phyloP scores from a whole-genome alignment of 1,140 invertebrate species.

The Druon quercuslanigerum region DNA sequence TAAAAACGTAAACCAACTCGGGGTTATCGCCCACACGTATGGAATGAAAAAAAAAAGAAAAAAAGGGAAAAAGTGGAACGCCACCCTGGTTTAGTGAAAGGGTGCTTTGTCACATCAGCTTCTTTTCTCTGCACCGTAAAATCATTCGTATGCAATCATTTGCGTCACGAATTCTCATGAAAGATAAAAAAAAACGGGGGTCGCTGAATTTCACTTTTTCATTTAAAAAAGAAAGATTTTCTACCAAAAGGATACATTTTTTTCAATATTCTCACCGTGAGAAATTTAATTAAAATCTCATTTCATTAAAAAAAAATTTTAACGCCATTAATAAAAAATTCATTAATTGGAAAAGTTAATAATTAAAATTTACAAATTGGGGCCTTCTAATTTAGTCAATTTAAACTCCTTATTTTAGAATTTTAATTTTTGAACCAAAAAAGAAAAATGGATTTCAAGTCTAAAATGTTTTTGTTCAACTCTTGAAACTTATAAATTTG shows the following conservation, averaged over 20 bases:
- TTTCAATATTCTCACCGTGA: neutral
- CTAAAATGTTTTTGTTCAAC: no score
- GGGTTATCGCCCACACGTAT: neutral
- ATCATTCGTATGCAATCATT: constrained; percentile 38
- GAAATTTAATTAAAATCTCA: neutral
- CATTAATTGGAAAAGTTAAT: no score
- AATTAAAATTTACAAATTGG: no score
- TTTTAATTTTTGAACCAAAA: no score
- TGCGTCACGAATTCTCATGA: neutral
- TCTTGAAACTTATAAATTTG: no score
- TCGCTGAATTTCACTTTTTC: neutral
- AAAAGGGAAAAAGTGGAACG: constrained; percentile 18
- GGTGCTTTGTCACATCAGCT: constrained; percentile 43
- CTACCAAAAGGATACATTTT: neutral
- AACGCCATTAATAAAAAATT: no score
- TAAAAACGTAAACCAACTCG: constrained; percentile 9
- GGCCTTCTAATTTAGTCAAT: no score
- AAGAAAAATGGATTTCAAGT: no score
- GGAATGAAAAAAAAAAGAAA: constrained; percentile 14
- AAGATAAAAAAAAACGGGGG: neutral
- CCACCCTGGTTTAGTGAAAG: constrained; percentile 40
- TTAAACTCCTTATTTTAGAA: no score
- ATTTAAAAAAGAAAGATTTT: neutral
- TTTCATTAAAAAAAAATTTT: no score
- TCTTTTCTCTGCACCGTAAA: constrained; percentile 39